Percentiles rank a stretch among this genome's conserved stretches.
Conservation (phyloP, 2,888 invertebrate species). For the Apamea sordens region DNA sequence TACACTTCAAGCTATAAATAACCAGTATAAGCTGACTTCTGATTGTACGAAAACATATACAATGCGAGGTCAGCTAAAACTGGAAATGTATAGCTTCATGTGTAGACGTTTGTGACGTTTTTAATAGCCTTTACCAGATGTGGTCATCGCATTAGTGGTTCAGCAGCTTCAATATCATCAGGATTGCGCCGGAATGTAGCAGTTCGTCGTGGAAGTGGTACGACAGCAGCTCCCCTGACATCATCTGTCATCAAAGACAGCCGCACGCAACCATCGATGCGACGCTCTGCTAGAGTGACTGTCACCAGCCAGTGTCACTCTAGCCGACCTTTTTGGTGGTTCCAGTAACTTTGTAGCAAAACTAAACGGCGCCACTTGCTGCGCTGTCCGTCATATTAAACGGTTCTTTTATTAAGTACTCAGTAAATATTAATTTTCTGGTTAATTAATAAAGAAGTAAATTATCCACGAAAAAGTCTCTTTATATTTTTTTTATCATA, state of each 20-base stretch:
- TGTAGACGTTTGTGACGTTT: no score
- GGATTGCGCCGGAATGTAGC: not conserved
- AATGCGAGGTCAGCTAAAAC: not conserved
- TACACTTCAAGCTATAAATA: not conserved
- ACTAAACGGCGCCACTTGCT: no score
- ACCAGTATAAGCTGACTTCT: not conserved
- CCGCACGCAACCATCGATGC: not conserved
- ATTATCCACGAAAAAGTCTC: not conserved
- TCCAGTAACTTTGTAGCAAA: no score
- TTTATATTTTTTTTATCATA: not conserved
- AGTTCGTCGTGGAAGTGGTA: not conserved
- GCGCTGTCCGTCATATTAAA: not conserved
- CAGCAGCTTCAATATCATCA: no score
- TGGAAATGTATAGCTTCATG: not conserved
- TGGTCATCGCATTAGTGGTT: no score
- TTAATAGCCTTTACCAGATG: no score
- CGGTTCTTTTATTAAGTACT: not conserved
- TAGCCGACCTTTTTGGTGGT: not conserved
- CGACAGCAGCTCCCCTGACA: not conserved
- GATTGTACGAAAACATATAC: not conserved
- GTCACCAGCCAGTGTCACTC: not conserved
- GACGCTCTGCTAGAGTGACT: not conserved
- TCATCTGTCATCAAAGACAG: not conserved
- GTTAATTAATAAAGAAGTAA: not conserved
- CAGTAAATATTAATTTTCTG: not conserved